phyloP scores from a whole-genome alignment of 2,797 vertebrate species.

The Neoniphon sammara region DNA sequence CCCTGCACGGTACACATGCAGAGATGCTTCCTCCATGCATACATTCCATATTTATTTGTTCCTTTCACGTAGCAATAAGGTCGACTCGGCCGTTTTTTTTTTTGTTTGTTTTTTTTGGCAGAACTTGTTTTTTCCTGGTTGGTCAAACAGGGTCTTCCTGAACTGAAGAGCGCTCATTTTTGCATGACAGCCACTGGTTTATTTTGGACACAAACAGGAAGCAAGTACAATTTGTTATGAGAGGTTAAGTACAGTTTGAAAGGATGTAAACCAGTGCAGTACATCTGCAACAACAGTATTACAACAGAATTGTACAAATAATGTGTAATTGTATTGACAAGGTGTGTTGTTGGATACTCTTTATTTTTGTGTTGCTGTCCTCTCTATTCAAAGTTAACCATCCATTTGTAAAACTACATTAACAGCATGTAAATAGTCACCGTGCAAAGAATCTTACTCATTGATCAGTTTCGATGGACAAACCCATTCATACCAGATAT shows the following conservation, averaged over 20 bases:
- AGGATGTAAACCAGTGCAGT: constrained; percentile 3
- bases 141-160: constrained; percentile 37
- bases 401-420: constrained; percentile 8
- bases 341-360: constrained; percentile 33
- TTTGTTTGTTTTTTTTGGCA: too few relatives aligned
- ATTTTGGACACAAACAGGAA: constrained; percentile 58
- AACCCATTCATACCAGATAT: constrained; percentile 14
- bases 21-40: neutral
- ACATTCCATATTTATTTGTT: constrained; percentile 26
- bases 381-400: constrained; percentile 20
- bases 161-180: constrained; percentile 12
- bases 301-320: constrained; percentile 36
- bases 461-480: constrained; percentile 19
- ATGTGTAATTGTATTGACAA: constrained; percentile 27
- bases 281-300: constrained; percentile 26
- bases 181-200: constrained; percentile 26
- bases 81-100: neutral
- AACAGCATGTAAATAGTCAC: constrained; percentile 24
- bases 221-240: constrained; percentile 21
- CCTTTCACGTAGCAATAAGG: constrained; percentile 47
- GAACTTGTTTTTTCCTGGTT: constrained; percentile 34
- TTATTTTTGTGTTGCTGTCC: constrained; percentile 25
- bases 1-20: neutral
- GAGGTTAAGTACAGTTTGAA: constrained; percentile 7
- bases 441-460: constrained; percentile 3